Base-by-base conservation (phyloP, 2,888 invertebrate genomes). In the Atrina japonica region DNA sequence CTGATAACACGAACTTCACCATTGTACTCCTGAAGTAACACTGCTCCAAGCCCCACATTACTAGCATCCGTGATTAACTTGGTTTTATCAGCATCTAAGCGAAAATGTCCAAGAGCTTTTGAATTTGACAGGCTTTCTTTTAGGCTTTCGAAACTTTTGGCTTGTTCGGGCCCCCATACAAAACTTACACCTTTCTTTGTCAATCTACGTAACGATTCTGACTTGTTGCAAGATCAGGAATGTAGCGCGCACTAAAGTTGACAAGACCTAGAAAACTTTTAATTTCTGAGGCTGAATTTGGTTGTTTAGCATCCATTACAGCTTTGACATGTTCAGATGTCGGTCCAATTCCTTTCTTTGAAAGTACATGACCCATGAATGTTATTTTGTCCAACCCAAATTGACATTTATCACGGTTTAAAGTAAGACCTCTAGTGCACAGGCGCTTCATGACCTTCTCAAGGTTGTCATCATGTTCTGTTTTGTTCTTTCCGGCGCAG, bases 351-450 rank as follows among this genome's bases (percentile, higher is more conserved):
- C 66, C 71, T 27, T 58, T 27, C 23, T 30, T 25, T 43, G 64
- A 64, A 3, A 72, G 18, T 2, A 68, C 18, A 35, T 74, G 74
- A 25, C 68, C 75, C 65, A 80, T 68, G 58, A 77, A 77, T 18
- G 29, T 43, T 1, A 77, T 52, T 40, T 73, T 56, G 1, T n/a
- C 7, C 65, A 76, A 50, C n/a, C 59, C 35, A 35, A 80, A 73
- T 40, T 70, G 9, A 67, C 70, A 72, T 55, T 82, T 79, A 2
- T 60, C 47, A 49, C 14, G 41, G 27, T 79, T 79, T 21, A 79
- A 30, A 9, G 77, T 75, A 18, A 75, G 27, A 1, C 70, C 71
- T 0, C 52, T 60, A 18, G 70, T 30, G 11, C 18, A 2, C 1
- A 59, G 14, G n/a, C 66, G 45, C 11, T 58, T 21, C 3, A 70